Conservation (phyloP, 2,113 vertebrate genomes). For the Burhinus oedicnemus region DNA sequence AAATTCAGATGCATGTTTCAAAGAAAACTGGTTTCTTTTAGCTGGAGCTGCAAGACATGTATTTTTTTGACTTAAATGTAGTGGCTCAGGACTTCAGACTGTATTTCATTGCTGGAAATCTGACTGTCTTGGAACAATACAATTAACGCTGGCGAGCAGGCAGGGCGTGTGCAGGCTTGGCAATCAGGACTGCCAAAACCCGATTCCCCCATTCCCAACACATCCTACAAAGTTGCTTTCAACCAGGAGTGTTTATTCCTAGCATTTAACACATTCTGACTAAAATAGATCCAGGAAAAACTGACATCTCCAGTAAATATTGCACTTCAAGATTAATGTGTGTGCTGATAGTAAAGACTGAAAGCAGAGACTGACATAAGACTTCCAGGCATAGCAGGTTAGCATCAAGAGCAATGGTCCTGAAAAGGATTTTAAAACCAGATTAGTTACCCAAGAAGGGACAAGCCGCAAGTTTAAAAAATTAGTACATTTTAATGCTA, state of each 20-base stretch:
- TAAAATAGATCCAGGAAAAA: constrained; percentile 27
- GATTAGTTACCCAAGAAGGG: constrained; percentile 58
- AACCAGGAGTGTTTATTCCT: constrained; percentile 30
- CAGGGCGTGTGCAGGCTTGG: not conserved
- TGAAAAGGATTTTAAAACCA: constrained; percentile 36
- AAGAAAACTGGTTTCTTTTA: not conserved
- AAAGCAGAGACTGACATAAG: constrained; percentile 24
- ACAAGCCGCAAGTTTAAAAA: constrained; percentile 50
- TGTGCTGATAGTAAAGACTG: constrained; percentile 2
- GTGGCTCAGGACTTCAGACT: not conserved
- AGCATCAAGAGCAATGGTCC: constrained; percentile 36
- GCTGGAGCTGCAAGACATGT: not conserved
- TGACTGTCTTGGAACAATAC: not conserved
- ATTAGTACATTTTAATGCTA: constrained; percentile 61
- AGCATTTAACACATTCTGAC: constrained; percentile 18
- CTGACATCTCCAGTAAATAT: constrained; percentile 38
- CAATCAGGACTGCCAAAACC: not conserved
- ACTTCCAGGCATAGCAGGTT: constrained; percentile 32
- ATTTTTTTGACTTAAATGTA: not conserved
- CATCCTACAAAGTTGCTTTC: not conserved
- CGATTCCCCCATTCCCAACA: not conserved
- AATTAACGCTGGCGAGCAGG: not conserved
- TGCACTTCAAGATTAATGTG: constrained; percentile 47
- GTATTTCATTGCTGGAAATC: not conserved
- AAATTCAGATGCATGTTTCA: not conserved